Evolutionary conservation across 92 coral and sea anemone genomes (phyloP), one percentile per base, ranked within the genome.

Genomic region (Bergia puertoricense): DNA sequence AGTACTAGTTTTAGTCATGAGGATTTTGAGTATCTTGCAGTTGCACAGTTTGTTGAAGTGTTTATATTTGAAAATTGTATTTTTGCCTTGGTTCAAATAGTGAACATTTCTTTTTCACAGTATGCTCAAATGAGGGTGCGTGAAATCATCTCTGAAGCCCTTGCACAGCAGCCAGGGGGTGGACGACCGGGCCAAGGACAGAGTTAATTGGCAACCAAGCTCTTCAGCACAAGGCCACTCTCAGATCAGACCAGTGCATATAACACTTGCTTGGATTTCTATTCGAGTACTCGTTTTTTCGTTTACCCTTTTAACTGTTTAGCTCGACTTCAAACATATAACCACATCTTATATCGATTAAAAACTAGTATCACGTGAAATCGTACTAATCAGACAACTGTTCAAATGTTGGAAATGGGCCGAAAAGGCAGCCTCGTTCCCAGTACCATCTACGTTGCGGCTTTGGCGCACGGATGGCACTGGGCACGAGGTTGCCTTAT

Each of bases 81-180:
- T 15, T 54, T 11, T 54, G 59, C 9, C 59, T 62, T 62, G 30
- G 69, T 62, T 62, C 20, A 20, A 62, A 62, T 18, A 62, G 30
- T 62, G 69, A 3, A 62, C 69, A 16, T 69, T 76, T 23, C 81
- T 20, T 69, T 81, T 6, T 76, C 88, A n/a, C 81, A 92, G 94
- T 91, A 90, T 43, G 94, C 92, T 30, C 94, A 92, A 81, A 89
- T 92, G 92, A 88, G 88, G 88, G 90, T 92, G 40, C 92, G 88
- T 30, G 94, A 92, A 62, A 89, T 91, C 72, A 86, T 92, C 44
- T 71, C 79, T 45, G 87, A 84, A 46, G 87, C 87, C 20, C 68
- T 84, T 3, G 87, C 87, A 48, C 87, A 84, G 16, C 87, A 84
- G 87, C 79, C 87, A 6, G 77, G 48, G 0, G 87, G 77, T 1